Base-by-base conservation (phyloP, 2,797 vertebrate genomes). In the Channallabes apus region DNA sequence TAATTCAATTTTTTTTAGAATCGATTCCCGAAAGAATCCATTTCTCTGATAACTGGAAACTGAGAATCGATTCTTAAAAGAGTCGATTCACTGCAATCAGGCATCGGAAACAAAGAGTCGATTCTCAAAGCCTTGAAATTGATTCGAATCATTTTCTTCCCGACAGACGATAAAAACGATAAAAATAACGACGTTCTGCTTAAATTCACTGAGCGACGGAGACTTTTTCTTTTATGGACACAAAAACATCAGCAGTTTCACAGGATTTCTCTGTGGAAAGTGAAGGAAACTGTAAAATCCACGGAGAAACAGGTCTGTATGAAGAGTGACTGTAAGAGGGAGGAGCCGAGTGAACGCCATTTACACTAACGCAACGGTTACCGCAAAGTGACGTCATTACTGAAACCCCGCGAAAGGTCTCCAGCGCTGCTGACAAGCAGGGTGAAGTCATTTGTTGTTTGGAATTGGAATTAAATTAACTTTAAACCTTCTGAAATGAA, bases 271-370 rank as follows among this genome's bases (percentile, higher is more conserved):
- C 32, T 61, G 24, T 79, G 29, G 4, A 41, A 79, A 64, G 14
- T n/a, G 59, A 61, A 15, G 22, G 24, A 41, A 41, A 38, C 22
- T n/a, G 12, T n/a, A 24, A 61, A 79, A 79, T 78, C 20, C 14
- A 78, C 32, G 20, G 46, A 80, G 46, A 75, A 64, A n/a, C 56
- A 79, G 35, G 58, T 79, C 14, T 35, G 58, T 78, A 38, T 24
- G 24, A 1, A 15, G 1, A 15, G 2, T 78, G 27, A 18, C 8
- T 56, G 35, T 18, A 0, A 32, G 14, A 20, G 18, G 3, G 0
- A 32, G 27, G 22, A 3, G 20, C 58, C 62, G 58, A 79, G 58
- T 41, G 46, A 51, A 51, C 46, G 46, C 11, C 46, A 46, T 46
- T 46, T 46, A 46, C 11, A 12, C 46, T 51, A 51, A 51, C 46